A percentile compares a stretch with the other conserved stretches of the same genome.
phyloP scores from a whole-genome alignment of 1,140 invertebrate species.

The Drosophila bocqueti region DNA sequence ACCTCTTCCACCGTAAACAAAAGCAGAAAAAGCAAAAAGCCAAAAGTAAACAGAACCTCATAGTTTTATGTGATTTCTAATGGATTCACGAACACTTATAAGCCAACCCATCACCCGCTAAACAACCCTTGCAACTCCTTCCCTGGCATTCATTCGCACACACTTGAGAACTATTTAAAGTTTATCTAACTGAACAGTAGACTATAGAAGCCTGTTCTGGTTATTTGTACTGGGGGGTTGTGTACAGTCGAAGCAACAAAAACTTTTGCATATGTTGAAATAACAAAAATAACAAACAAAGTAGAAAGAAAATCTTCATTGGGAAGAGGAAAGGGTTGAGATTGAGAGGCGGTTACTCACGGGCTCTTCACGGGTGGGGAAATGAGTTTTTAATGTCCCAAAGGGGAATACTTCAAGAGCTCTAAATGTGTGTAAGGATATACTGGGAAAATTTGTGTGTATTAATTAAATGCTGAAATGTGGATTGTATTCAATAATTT shows the following conservation, averaged over 20 bases:
- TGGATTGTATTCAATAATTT: too few species aligned
- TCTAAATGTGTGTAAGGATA: conserved; percentile 23
- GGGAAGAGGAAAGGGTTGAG: conserved; percentile 43
- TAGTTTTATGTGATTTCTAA: conserved; percentile 63
- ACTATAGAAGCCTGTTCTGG: conserved; percentile 42
- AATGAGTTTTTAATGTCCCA: conserved; percentile 85
- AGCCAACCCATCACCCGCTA: conserved; percentile 1
- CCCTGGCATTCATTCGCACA: conserved; percentile 37
- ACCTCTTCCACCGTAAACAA: conserved; percentile 6
- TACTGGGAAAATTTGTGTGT: background rate
- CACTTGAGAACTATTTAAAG: conserved; percentile 66
- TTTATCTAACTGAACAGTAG: conserved; percentile 58
- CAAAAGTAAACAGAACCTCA: conserved; percentile 36
- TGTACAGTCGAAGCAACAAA: conserved; percentile 28
- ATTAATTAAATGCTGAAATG: background rate
- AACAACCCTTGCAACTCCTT: conserved; percentile 5
- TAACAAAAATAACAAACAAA: conserved; percentile 67
- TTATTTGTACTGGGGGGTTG: conserved; percentile 21
- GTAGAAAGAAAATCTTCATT: conserved; percentile 31
- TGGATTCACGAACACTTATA: conserved; percentile 54
- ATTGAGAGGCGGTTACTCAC: conserved; percentile 21
- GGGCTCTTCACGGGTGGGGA: conserved; percentile 50
- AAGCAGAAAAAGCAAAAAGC: conserved; percentile 4
- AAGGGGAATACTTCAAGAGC: conserved; percentile 68
- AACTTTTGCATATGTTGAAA: conserved; percentile 71